Conservation (phyloP, 2,113 vertebrate species). For the Callochromis pleurospilus region DNA sequence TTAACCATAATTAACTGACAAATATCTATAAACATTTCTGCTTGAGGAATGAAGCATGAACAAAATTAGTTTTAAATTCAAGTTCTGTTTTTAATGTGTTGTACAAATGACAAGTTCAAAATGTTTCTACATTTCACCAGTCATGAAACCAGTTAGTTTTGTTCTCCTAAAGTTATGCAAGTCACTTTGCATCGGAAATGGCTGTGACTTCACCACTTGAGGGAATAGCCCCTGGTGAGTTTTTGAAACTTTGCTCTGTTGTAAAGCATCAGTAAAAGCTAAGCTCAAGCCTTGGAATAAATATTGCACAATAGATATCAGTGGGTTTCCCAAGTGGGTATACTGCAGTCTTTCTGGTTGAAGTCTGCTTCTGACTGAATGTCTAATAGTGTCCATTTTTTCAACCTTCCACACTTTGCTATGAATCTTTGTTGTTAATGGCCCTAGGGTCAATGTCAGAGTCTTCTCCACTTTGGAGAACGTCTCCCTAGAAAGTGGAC, state of each 20-base stretch:
- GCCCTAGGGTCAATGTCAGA: background rate
- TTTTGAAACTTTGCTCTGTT: background rate
- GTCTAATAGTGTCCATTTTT: background rate
- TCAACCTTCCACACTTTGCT: background rate
- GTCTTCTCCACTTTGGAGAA: background rate
- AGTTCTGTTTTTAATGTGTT: background rate
- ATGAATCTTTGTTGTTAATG: background rate
- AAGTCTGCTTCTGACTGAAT: background rate
- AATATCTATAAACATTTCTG: background rate
- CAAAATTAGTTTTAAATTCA: background rate
- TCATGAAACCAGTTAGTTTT: background rate
- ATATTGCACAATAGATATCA: background rate
- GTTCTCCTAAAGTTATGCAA: background rate
- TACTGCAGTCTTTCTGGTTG: background rate
- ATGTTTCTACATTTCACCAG: background rate
- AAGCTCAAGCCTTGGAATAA: background rate
- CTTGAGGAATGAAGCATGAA: background rate
- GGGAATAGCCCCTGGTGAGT: background rate
- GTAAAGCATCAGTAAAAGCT: background rate
- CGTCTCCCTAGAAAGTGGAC: background rate
- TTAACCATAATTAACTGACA: background rate
- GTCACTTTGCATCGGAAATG: background rate
- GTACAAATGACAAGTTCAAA: background rate
- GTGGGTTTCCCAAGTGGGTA: background rate
- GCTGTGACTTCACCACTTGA: background rate